Base-by-base conservation (phyloP, 2,888 invertebrate species). In the Aleiodes testaceus region DNA sequence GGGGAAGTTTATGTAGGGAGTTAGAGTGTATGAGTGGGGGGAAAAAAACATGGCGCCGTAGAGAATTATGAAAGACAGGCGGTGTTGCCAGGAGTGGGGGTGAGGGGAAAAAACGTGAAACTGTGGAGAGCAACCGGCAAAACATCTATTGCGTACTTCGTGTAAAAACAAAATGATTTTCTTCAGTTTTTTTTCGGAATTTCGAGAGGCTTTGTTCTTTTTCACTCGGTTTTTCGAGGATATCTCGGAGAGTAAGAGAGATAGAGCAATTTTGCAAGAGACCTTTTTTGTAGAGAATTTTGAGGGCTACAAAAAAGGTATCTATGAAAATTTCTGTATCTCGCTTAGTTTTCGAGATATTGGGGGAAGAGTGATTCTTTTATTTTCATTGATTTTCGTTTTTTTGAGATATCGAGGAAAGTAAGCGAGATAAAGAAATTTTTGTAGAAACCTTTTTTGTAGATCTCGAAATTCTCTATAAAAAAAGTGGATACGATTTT, bases 21-120 rank as follows among this genome's bases (percentile, higher is more conserved):
- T 52, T 47, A 30, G 61, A 59, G 45, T n/a, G 9, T 18, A 11
- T 49, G 16, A 50, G 68, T 22, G 66, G 61, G 69, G 72, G 72
- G 61, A 47, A 66, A 36, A 42, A 53, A 66, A 70, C 67, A 75
- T 72, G 69, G 70, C 70, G 72, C 30, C 53, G 63, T 30, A 16
- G 36, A 36, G 36, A 36, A 36, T 36, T 36, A 11, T 36, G 36
- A 36, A 36, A 36, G 36, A 36, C 36, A 49, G 30, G 49, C 9
- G 42, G 47, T 30, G 66, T 14, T 2, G 53, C 36, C 14, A 9
- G 52, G 64, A 53, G 69, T 61, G 69, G 65, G 70, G 63, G 50
- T 61, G 63, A 45, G 49, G 64, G 59, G 36, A 36, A 36, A 36
- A 36, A 36, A 36, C 36, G 36, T 36, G 36, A 36, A 26, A 36